phyloP scores from a whole-genome alignment of 2,113 vertebrate genomes.

The Hystrix brachyura region DNA sequence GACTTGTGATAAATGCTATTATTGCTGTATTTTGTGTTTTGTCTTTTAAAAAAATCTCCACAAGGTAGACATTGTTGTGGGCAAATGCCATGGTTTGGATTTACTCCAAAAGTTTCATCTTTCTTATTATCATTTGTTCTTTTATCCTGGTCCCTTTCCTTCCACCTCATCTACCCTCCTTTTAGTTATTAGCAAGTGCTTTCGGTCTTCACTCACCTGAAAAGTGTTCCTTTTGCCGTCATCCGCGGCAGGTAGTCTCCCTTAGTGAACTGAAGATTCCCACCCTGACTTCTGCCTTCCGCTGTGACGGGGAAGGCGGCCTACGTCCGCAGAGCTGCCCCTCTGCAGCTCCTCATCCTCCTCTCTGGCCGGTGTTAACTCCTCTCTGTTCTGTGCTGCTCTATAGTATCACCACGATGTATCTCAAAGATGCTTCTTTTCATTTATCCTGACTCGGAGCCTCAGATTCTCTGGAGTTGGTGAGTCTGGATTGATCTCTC shows the following conservation, averaged over 20 bases:
- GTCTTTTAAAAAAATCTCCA: not conserved
- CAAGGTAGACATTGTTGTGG: not conserved
- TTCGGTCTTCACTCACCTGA: not conserved
- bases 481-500: not conserved
- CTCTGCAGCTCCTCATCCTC: not conserved
- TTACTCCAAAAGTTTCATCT: not conserved
- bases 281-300: not conserved
- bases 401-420: not conserved
- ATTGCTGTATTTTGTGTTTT: not conserved
- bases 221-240: not conserved
- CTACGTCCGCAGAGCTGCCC: not conserved
- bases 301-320: not conserved
- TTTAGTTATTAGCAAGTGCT: not conserved
- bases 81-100: not conserved
- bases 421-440: not conserved
- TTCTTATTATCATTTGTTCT: not conserved
- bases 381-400: not conserved
- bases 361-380: not conserved
- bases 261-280: not conserved
- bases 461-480: not conserved
- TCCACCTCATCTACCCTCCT: not conserved
- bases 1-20: slow-evolving; percentile 10
- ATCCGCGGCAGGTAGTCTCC: not conserved
- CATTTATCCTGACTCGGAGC: not conserved
- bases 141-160: not conserved